Base-by-base conservation (phyloP, 2,113 vertebrate species). In the Cynoglossus semilaevis region DNA sequence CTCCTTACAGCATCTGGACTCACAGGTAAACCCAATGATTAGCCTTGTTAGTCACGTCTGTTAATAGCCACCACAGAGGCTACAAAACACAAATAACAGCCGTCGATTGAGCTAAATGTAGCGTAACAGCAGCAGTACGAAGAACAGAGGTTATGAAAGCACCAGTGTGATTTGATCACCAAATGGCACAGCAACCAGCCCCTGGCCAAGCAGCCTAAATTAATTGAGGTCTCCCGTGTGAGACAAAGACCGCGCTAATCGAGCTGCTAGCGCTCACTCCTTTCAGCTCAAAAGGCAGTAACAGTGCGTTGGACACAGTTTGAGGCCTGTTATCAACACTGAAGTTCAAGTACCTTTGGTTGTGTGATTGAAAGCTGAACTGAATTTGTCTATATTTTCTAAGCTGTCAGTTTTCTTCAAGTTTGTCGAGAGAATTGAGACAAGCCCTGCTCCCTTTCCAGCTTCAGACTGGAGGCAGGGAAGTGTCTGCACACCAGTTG, bases 111-210 rank as follows among this genome's bases (percentile, higher is more conserved):
- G 77, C 70, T 83, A 85, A 86, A 88, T 85, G 82, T 76, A 64
- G 77, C 59, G 49, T 56, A 61, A 52, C 70, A 15, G 59, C 44
- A 3, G 60, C 72, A 46, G 69, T 60, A 70, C 79, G 70, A 52
- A 70, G 79, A 79, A 72, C 74, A 80, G 65, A 74, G 80, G 80
- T 85, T 82, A 72, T 73, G 70, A 79, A 81, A 78, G 80, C 62
- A 10, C 19, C 15, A 0, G 37, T 42, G 67, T 77, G 82, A 81
- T 81, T 82, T 68, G 71, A 85, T 79, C 73, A 73, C 67, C 68
- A 74, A 76, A 67, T 50, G 67, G 67, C 75, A 73, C 72, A 71
- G 77, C 79, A 70, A 74, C 72, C 51, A 63, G 60, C 53, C 70
- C 67, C 69, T 15, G 63, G 73, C 51, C 76, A 74, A 80, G 61